Conservation (phyloP, 2,113 vertebrate species). For the Deroptyus accipitrinus region DNA sequence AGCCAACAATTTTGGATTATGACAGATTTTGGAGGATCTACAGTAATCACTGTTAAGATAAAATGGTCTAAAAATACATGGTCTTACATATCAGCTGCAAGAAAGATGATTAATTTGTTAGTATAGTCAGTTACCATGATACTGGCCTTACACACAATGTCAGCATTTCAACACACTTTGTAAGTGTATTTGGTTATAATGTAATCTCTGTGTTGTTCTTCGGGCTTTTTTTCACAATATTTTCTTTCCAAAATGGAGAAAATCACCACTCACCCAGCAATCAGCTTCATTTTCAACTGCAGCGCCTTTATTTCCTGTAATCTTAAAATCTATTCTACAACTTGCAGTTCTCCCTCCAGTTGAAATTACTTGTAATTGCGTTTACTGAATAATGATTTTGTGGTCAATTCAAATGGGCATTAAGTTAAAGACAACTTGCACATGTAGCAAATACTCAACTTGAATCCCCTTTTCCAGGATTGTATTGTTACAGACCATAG, state of each 20-base stretch:
- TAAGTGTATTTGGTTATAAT: neutral
- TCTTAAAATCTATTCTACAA: neutral
- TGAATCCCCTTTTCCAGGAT: neutral
- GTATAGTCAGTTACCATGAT: neutral
- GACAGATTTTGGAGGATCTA: neutral
- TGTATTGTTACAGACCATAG: neutral
- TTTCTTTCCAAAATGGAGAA: neutral
- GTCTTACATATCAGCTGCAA: neutral
- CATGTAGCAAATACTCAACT: neutral
- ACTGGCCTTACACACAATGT: neutral
- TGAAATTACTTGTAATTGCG: neutral
- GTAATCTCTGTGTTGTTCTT: neutral
- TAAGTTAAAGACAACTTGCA: neutral
- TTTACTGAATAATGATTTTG: neutral
- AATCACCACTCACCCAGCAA: neutral
- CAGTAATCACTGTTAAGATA: neutral
- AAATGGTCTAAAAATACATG: constrained; percentile 9
- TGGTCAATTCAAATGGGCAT: neutral
- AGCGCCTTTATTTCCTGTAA: neutral
- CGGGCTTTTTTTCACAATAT: neutral
- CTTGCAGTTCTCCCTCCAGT: neutral
- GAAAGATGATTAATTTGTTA: neutral
- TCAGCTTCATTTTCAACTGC: neutral
- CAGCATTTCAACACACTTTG: neutral
- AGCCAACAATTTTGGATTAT: neutral